These are phyloP conservation scores for Sterna hirundo DNA, from an alignment of 2,113 vertebrate genomes.

Conservation along the genomic window DNA sequence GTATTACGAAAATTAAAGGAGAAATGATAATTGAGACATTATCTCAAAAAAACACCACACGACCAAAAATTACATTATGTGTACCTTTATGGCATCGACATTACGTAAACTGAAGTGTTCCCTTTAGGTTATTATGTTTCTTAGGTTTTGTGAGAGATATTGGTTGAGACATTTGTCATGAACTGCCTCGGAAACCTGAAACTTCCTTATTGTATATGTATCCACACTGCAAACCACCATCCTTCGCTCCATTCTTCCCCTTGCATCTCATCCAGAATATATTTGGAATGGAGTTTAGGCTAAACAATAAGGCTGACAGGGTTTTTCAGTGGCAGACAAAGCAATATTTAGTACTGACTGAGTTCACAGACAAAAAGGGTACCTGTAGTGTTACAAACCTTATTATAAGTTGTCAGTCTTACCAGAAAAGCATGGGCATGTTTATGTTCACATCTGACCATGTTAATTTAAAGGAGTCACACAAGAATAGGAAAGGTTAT, in stretches of 20 bases:
- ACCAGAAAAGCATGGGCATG: neutral
- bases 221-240: neutral
- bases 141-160: neutral
- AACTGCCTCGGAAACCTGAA: neutral
- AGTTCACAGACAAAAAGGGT: neutral
- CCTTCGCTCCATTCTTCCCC: neutral
- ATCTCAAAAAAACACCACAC: neutral
- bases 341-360: neutral
- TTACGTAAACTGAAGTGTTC: neutral
- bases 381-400: neutral
- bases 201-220: neutral
- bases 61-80: neutral
- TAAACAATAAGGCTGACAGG: neutral
- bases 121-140: neutral
- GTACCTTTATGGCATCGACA: neutral
- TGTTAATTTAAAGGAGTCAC: neutral
- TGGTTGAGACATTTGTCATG: neutral
- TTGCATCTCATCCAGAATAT: neutral
- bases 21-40: neutral
- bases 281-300: neutral
- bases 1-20: neutral
- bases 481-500: slow-evolving; percentile 25
- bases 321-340: neutral
- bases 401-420: neutral
- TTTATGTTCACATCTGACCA: neutral